Evolutionary conservation across 2,888 invertebrate species (phyloP).

Genomic region (Dysmachus trigonus): DNA sequence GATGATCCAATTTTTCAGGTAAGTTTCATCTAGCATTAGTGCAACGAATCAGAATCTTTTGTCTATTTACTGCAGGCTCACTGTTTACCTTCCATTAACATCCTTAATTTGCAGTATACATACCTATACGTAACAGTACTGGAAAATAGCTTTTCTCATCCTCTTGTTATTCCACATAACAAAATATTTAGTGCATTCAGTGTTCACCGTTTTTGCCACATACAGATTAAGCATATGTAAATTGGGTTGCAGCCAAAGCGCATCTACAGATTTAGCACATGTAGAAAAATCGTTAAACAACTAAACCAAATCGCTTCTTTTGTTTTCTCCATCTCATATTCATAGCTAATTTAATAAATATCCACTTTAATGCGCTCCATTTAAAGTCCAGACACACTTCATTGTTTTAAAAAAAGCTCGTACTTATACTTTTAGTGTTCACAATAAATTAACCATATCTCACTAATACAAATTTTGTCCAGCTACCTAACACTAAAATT

Average conservation of each 20-base stretch:
- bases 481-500: neutral
- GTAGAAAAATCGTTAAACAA: neutral
- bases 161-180: neutral
- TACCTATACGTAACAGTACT: neutral
- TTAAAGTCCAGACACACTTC: neutral
- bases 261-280: neutral
- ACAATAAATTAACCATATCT: neutral
- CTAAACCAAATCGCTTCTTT: neutral
- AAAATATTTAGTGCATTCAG: neutral
- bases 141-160: neutral
- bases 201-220: neutral
- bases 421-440: neutral
- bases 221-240: neutral
- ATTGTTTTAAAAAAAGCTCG: neutral
- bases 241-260: neutral
- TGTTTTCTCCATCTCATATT: neutral
- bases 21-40: conserved; percentile 51
- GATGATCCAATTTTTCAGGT: conserved; percentile 73
- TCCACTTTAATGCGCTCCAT: neutral
- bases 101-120: too few relatives aligned
- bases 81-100: neutral
- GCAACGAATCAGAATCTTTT: neutral
- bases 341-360: neutral
- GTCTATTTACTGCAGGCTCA: neutral
- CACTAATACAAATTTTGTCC: neutral